Evolutionary conservation across 2,888 invertebrate species (phyloP).

Genomic region (Perizoma affinitatum): DNA sequence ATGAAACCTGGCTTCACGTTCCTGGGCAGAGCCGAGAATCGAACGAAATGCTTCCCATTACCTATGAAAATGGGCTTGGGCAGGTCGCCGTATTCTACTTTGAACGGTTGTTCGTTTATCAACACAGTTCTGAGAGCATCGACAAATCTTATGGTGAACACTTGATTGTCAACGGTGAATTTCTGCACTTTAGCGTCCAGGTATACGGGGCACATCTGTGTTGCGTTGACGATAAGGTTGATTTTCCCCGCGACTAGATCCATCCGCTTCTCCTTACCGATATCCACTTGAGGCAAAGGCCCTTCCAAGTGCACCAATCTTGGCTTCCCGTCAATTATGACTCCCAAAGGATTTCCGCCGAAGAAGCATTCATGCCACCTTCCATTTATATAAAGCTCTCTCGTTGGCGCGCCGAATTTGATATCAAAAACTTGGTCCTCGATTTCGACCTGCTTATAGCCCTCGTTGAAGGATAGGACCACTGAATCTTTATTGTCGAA

Average conservation of each 20-base stretch:
- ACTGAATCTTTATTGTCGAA: conserved; percentile 91
- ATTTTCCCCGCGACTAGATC: conserved; percentile 94
- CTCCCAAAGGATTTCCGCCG: conserved; percentile 92
- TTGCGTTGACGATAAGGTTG: conserved; percentile 92
- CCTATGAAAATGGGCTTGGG: conserved; percentile 90
- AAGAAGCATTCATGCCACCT: conserved; percentile 96
- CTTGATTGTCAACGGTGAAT: conserved; percentile 88
- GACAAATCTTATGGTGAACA: conserved; percentile 91
- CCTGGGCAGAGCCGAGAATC: conserved; percentile 91
- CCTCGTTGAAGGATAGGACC: conserved; percentile 86
- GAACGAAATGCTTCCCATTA: conserved; percentile 90
- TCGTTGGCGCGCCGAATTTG: conserved; percentile 95
- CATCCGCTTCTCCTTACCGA: conserved; percentile 89
- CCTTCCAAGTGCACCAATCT: conserved; percentile 93
- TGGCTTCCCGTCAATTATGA: conserved; percentile 91
- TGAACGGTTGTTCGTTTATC: conserved; percentile 90
- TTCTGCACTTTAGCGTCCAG: conserved; percentile 93
- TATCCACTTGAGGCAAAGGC: conserved; percentile 96
- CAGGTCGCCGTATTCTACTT: conserved; percentile 92
- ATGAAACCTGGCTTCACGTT: conserved; percentile 89
- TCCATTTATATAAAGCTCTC: conserved; percentile 95
- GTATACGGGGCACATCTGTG: conserved; percentile 90
- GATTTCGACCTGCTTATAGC: conserved; percentile 88
- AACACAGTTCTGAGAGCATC: conserved; percentile 90
- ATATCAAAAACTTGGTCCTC: conserved; percentile 90